phyloP scores from a whole-genome alignment of 2,888 invertebrate species.

The Miltochrista miniata region DNA sequence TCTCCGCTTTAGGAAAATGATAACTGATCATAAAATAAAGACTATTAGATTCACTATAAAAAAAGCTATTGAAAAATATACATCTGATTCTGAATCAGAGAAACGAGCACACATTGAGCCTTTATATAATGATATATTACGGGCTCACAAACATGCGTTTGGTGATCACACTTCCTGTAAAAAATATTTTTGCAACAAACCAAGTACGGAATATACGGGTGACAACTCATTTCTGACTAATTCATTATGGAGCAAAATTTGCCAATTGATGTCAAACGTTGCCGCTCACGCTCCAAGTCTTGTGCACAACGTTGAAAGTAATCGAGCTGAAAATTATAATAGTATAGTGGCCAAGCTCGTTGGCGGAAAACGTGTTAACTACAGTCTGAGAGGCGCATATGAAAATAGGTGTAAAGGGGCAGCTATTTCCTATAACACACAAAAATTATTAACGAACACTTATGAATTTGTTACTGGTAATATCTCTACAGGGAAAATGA shows the following conservation, averaged over 20 bases:
- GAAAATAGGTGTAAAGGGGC: background rate
- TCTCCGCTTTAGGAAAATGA: too few species aligned
- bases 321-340: background rate
- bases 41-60: too few species aligned
- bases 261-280: too few species aligned
- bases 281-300: background rate
- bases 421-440: too few species aligned
- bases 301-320: background rate
- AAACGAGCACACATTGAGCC: conserved; percentile 1
- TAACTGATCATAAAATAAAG: too few species aligned
- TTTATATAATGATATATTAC: background rate
- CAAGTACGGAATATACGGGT: too few species aligned
- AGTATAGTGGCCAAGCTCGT: background rate
- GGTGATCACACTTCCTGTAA: background rate
- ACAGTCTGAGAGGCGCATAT: background rate
- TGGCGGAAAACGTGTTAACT: too few species aligned
- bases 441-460: too few species aligned
- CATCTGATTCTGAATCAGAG: conserved; percentile 5
- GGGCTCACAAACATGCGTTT: background rate
- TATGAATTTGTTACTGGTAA: background rate
- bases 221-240: too few species aligned
- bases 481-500: background rate
- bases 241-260: background rate
- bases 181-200: too few species aligned
- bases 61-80: background rate